Conservation (phyloP, 2,797 vertebrate species). For the Manis crassicaudata region DNA sequence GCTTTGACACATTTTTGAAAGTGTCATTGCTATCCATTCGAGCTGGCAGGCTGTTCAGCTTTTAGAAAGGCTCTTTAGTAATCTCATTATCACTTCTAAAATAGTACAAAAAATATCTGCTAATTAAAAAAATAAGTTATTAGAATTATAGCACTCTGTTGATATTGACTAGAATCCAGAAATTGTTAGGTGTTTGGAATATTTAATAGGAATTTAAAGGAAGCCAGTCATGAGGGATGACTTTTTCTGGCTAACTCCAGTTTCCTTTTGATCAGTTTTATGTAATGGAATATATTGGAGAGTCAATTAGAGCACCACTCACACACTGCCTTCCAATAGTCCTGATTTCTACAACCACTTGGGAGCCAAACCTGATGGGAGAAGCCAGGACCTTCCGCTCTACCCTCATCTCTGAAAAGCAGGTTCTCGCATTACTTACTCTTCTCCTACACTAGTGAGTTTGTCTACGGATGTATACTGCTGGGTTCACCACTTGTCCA, state of each 20-base stretch:
- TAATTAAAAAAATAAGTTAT: background rate
- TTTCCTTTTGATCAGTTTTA: background rate
- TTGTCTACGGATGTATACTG: background rate
- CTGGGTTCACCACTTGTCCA: constrained; percentile 10
- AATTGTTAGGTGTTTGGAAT: background rate
- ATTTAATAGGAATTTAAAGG: constrained; percentile 14
- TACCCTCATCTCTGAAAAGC: background rate
- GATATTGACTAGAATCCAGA: background rate
- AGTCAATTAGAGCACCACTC: background rate
- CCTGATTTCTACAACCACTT: background rate
- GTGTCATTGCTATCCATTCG: background rate
- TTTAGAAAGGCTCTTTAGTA: background rate
- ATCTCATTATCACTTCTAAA: constrained; percentile 21
- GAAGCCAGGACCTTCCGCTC: background rate
- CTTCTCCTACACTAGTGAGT: background rate
- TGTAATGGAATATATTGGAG: background rate
- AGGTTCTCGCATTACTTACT: background rate
- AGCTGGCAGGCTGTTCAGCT: background rate
- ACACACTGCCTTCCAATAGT: background rate
- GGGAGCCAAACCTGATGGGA: background rate
- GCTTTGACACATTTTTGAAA: constrained; percentile 19
- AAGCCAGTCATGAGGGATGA: background rate
- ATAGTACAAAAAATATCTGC: background rate
- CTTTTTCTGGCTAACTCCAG: background rate
- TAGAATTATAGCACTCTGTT: background rate